Conservation (phyloP, 2,888 invertebrate species). For the Strigamia crassipes region DNA sequence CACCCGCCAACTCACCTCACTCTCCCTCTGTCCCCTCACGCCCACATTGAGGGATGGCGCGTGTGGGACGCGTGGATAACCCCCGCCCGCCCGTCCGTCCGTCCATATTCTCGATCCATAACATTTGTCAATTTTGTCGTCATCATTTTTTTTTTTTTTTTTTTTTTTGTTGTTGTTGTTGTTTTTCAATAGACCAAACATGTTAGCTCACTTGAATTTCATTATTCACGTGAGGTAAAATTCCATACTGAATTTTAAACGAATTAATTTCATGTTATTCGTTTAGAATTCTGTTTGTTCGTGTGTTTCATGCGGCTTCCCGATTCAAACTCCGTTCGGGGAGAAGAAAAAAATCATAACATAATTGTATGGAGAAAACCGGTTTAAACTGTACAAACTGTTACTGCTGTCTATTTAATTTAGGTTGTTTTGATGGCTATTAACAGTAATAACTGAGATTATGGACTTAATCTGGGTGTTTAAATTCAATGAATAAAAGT, state of each 20-base stretch:
- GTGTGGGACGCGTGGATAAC: slow-evolving; percentile 15
- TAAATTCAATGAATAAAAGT: not conserved
- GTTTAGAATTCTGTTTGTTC: too few relatives aligned
- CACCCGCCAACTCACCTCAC: slow-evolving; percentile 32
- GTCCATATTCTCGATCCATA: not conserved
- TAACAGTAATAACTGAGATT: not conserved
- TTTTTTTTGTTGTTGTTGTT: too few relatives aligned
- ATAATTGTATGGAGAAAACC: not conserved
- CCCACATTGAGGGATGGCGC: slow-evolving; percentile 35
- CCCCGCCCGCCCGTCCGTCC: not conserved
- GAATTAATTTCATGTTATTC: too few relatives aligned
- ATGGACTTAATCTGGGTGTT: not conserved
- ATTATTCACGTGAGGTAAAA: too few relatives aligned
- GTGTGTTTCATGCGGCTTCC: too few relatives aligned
- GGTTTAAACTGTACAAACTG: not conserved
- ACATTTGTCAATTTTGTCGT: not conserved
- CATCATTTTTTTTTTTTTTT: too few relatives aligned
- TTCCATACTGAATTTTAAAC: too few relatives aligned
- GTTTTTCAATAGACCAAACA: too few relatives aligned
- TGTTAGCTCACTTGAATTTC: too few relatives aligned
- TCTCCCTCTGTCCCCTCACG: slow-evolving; percentile 22
- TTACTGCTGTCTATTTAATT: not conserved
- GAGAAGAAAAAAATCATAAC: too few relatives aligned
- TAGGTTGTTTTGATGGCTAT: not conserved
- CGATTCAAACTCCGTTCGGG: too few relatives aligned